These are phyloP conservation scores for Agrilus planipennis DNA, from an alignment of 1,140 invertebrate genomes.

Conservation along the genomic window DNA sequence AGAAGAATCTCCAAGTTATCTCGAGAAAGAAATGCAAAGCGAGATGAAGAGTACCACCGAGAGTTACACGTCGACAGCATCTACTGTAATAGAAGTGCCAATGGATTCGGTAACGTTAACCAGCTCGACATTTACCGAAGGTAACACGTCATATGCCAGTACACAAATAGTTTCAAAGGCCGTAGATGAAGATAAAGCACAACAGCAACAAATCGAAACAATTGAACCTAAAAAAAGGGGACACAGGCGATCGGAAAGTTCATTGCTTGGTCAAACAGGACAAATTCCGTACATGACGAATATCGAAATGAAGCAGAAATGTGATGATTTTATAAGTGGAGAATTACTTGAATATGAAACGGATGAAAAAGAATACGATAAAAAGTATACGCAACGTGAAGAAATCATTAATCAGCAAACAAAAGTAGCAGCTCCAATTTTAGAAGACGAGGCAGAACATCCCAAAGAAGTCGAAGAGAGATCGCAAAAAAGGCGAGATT, in stretches of 20 bases:
- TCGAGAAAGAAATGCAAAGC: too few relatives aligned
- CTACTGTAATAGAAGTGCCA: constrained; percentile 20
- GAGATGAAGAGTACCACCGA: too few relatives aligned
- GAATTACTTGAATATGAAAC: too few relatives aligned
- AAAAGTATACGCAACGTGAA: constrained; percentile 35
- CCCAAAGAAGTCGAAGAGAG: constrained; percentile 37
- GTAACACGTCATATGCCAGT: constrained; percentile 37
- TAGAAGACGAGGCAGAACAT: constrained; percentile 43
- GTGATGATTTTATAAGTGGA: too few relatives aligned
- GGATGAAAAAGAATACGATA: constrained; percentile 32
- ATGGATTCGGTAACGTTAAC: constrained; percentile 41
- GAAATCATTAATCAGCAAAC: constrained; percentile 37
- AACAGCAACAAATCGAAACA: constrained; percentile 43
- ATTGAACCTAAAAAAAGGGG: constrained; percentile 37
- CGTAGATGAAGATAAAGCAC: constrained; percentile 39
- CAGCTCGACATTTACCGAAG: constrained; percentile 38
- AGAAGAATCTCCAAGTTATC: too few relatives aligned
- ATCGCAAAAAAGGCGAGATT: constrained; percentile 32
- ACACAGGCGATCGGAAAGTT: constrained; percentile 44
- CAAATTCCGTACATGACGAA: too few relatives aligned
- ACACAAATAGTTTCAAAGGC: constrained; percentile 43
- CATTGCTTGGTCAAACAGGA: too few relatives aligned
- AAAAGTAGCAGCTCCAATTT: constrained; percentile 41
- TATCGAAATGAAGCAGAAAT: too few relatives aligned
- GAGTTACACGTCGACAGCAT: constrained; percentile 28